These are phyloP conservation scores for Philonicus albiceps DNA, from an alignment of 2,888 invertebrate species.

Conservation along the genomic window DNA sequence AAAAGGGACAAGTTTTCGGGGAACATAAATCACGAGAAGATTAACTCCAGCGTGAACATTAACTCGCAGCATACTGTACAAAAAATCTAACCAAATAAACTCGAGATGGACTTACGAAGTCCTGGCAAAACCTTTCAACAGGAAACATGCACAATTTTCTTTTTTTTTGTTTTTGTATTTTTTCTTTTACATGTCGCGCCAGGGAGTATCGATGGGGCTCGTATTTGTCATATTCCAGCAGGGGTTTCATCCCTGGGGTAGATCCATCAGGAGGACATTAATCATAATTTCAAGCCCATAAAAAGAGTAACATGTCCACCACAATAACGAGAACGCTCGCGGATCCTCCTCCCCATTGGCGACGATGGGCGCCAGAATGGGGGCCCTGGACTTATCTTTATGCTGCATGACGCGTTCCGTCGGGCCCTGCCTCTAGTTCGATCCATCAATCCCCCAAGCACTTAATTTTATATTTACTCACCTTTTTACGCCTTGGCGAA, in stretches of 20 bases:
- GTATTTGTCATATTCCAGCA: conserved; percentile 28
- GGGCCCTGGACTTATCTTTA: neutral
- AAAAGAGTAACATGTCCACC: conserved; percentile 36
- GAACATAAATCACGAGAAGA: conserved; percentile 7
- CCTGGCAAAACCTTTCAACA: conserved; percentile 2
- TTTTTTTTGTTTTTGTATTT: neutral
- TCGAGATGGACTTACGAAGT: neutral
- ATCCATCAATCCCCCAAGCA: conserved; percentile 35
- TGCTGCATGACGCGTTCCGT: conserved; percentile 12
- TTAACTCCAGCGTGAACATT: conserved; percentile 5
- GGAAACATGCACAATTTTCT: neutral
- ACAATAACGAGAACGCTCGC: neutral
- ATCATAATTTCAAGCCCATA: conserved; percentile 45
- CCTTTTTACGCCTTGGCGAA: conserved; percentile 26
- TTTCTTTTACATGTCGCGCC: neutral
- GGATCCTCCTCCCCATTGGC: neutral
- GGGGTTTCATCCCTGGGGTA: neutral
- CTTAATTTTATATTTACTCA: conserved; percentile 43
- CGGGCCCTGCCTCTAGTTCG: neutral
- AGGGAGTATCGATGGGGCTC: conserved; percentile 2
- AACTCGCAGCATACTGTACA: neutral
- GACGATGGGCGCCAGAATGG: neutral
- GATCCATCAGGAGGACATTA: conserved; percentile 44
- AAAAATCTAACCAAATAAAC: conserved; percentile 27
- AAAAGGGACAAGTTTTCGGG: neutral